Base-by-base conservation (phyloP, 1,140 invertebrate genomes). In the Chrysomallon squamiferum region DNA sequence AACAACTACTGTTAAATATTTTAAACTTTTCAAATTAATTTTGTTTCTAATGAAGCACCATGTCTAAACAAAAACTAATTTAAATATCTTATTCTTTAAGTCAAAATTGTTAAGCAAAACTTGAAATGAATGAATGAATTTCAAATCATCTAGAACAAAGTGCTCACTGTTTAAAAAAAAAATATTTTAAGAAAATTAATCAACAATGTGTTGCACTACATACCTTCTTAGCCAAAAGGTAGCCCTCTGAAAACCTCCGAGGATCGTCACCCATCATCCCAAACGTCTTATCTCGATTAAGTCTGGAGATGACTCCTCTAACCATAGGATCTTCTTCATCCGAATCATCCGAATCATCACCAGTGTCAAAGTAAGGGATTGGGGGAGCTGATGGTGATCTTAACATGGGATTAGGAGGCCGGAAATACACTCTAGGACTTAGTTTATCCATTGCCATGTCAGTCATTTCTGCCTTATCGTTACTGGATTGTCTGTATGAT, bases 321-420 rank as follows among this genome's bases (percentile, higher is more conserved):
- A 74, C 69, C 5, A 71, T 69, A 11, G 63, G 68, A 56, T 77
- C 72, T 20, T 74, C 71, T 47, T 75, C 73, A 56, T 68, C 72
- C 35, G 74, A 67, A 18, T 57, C 59, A 35, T 76, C 74, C 61
- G 68, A 64, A 56, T 71, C 67, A 30, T 72, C 69, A 62, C 72
- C 66, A 25, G 65, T 59, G 30, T 73, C 68, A 50, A 74, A 75
- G 57, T 71, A 74, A 2, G 74, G 69, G 7, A 75, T 63, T 9
- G 80, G 77, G n/a, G 80, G 80, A 13, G 80, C 80, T 32, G 80
- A 82, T 0, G 78, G 80, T 20, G 80, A 81, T 11, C 78, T 65
- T 18, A 76, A 59, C 33, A 65, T 11, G 22, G 56, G 2, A 22
- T 29, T 30, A 32, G 66, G 60, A 45, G 43, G 58, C 43, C 32